phyloP scores from a whole-genome alignment of 2,113 vertebrate genomes.

The Aptenodytes patagonicus region DNA sequence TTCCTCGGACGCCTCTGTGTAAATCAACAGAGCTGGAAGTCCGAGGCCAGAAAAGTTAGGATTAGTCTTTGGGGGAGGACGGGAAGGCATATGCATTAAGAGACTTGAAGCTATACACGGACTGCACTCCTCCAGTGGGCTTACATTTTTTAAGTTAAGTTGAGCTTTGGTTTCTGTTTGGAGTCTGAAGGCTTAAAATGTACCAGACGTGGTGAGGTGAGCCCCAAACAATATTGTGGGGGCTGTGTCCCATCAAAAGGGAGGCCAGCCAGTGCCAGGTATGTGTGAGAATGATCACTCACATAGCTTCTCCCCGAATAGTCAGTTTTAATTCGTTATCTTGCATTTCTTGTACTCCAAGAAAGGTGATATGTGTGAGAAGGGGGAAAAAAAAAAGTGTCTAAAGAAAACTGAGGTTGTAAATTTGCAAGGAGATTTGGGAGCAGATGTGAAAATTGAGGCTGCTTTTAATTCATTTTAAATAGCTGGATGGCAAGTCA shows the following conservation, averaged over 20 bases:
- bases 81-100: neutral
- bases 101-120: accelerated
- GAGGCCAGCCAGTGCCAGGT: neutral
- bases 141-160: neutral
- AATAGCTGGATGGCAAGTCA: conserved; percentile 1
- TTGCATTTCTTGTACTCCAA: neutral
- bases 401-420: neutral
- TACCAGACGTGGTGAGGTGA: neutral
- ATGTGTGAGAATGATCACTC: neutral
- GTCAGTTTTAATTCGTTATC: conserved; percentile 10
- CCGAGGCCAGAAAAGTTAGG: neutral
- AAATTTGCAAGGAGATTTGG: conserved; percentile 53
- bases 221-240: neutral
- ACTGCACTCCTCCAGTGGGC: neutral
- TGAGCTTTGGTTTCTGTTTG: neutral
- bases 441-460: conserved; percentile 45
- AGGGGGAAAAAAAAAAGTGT: neutral
- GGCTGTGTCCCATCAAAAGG: neutral
- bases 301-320: neutral
- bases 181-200: neutral
- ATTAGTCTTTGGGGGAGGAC: neutral
- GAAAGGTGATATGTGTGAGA: neutral
- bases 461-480: conserved; percentile 51
- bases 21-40: neutral
- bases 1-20: neutral